These are phyloP conservation scores for Drosophila ananassae DNA, from an alignment of 1,140 invertebrate genomes.

Conservation along the genomic window DNA sequence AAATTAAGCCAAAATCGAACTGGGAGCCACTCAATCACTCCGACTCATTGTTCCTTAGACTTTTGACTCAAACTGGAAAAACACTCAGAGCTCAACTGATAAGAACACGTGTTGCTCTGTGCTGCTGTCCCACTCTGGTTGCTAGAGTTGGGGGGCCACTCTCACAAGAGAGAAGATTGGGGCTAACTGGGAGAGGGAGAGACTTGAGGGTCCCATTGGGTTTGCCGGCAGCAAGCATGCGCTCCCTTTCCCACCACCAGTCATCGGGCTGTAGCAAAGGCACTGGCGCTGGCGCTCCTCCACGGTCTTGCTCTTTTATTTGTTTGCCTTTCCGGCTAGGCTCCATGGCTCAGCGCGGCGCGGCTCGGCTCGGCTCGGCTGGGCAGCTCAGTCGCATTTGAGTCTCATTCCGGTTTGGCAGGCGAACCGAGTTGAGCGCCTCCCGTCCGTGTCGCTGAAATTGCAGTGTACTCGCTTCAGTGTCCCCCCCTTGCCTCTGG, in stretches of 20 bases:
- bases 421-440: constrained; percentile 66
- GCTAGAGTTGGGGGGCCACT: neutral
- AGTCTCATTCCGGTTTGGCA: constrained; percentile 81
- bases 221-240: constrained; percentile 73
- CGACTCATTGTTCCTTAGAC: neutral
- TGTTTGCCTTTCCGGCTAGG: constrained; percentile 17
- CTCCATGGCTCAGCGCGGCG: no score
- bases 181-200: constrained; percentile 12
- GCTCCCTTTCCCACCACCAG: constrained; percentile 68
- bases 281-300: constrained; percentile 54
- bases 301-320: constrained; percentile 38
- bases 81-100: constrained; percentile 61
- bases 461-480: constrained; percentile 31
- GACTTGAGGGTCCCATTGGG: constrained; percentile 50
- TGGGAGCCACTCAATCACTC: constrained; percentile 16
- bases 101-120: constrained; percentile 78
- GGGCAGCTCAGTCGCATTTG: constrained; percentile 45
- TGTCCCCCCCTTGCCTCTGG: neutral
- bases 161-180: neutral
- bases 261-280: constrained; percentile 47
- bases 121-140: constrained; percentile 45
- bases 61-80: constrained; percentile 27
- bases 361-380: constrained; percentile 4
- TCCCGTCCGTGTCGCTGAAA: constrained; percentile 51
- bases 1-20: constrained; percentile 61